phyloP scores from a whole-genome alignment of 2,888 invertebrate species.

The Amiota mariae region DNA sequence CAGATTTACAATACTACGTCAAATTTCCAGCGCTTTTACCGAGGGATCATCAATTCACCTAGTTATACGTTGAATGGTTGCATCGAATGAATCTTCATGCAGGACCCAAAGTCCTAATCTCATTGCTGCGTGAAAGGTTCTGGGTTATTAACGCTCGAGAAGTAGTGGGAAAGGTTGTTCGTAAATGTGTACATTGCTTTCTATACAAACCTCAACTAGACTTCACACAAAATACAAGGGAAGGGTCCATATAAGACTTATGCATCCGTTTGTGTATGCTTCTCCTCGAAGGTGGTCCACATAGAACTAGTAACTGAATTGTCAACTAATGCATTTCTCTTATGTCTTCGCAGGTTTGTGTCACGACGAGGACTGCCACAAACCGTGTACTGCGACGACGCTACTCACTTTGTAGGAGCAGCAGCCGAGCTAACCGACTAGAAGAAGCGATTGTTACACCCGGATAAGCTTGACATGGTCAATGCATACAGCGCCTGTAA shows the following conservation, averaged over 20 bases:
- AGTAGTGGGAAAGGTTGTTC: background rate
- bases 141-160: background rate
- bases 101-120: conserved; percentile 37
- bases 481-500: background rate
- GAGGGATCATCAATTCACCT: conserved; percentile 32
- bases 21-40: background rate
- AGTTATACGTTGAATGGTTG: conserved; percentile 34
- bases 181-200: conserved; percentile 38
- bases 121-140: conserved; percentile 38
- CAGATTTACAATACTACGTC: background rate
- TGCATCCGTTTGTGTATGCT: background rate
- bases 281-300: background rate
- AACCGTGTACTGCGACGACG: conserved; percentile 41
- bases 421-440: background rate
- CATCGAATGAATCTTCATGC: conserved; percentile 36
- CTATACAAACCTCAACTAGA: conserved; percentile 36
- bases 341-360: background rate
- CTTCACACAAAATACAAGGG: background rate
- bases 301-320: conserved; percentile 2
- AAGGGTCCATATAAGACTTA: background rate
- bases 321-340: background rate
- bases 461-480: too few relatives aligned
- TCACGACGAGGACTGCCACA: conserved; percentile 30
- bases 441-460: background rate
- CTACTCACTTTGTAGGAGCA: conserved; percentile 1